Conservation (phyloP, 2,113 vertebrate species). For the Trematomus loennbergii region DNA sequence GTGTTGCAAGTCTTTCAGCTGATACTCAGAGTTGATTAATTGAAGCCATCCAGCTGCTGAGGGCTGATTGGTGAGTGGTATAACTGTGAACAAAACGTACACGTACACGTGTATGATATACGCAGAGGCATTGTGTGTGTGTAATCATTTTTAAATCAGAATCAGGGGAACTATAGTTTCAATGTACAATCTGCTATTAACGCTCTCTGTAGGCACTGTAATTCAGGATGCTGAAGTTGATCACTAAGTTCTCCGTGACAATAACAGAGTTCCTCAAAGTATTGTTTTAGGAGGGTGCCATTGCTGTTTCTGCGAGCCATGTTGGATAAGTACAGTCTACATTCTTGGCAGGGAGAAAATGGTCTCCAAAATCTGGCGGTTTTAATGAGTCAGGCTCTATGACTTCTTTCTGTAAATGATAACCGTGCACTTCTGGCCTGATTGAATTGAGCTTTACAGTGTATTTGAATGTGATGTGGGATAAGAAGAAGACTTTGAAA, state of each 20-base stretch:
- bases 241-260: constrained; percentile 16
- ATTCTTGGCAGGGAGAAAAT: constrained; percentile 32
- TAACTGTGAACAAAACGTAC: constrained; percentile 41
- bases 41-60: constrained; percentile 38
- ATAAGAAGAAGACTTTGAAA: not conserved
- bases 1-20: constrained; percentile 50
- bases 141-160: not conserved
- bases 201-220: not conserved
- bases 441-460: constrained; percentile 1
- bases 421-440: not conserved
- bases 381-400: not conserved
- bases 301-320: constrained; percentile 28
- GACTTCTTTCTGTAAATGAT: not conserved
- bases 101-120: constrained; percentile 23
- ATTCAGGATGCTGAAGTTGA: constrained; percentile 21
- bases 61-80: constrained; percentile 43
- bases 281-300: not conserved
- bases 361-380: not conserved
- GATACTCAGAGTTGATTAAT: constrained; percentile 51
- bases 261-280: not conserved
- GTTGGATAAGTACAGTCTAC: constrained; percentile 31
- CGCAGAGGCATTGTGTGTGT: not conserved
- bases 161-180: not conserved
- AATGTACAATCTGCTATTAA: not conserved
- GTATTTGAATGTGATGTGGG: not conserved